A percentile compares a stretch with the other conserved stretches of the same genome.
Evolutionary conservation across 2,113 vertebrate species (phyloP).

Genomic region (Prolemur simus): DNA sequence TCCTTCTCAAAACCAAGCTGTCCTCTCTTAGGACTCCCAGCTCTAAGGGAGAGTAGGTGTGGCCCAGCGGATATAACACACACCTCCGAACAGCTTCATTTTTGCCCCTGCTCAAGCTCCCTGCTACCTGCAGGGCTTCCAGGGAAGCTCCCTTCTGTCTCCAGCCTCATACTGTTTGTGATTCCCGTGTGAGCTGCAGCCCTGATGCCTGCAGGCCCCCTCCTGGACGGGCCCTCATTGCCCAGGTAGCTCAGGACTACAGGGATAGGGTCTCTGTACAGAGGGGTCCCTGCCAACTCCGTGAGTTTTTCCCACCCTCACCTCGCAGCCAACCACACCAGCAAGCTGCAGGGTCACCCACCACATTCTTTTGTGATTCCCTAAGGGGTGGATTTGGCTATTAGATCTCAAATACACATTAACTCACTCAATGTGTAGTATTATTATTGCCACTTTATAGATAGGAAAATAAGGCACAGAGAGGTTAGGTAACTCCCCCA

Average conservation of each 20-base stretch:
- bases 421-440: not conserved
- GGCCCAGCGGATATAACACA: constrained; percentile 49
- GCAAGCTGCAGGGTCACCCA: not conserved
- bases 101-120: constrained; percentile 63
- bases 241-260: not conserved
- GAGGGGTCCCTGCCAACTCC: not conserved
- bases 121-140: constrained; percentile 51
- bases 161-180: constrained; percentile 70
- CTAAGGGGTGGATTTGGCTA: not conserved
- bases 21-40: not conserved
- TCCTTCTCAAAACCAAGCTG: not conserved
- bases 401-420: not conserved
- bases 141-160: constrained; percentile 56
- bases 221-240: not conserved
- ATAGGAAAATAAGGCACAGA: not conserved
- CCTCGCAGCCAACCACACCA: not conserved
- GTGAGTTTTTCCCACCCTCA: not conserved
- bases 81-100: constrained; percentile 41
- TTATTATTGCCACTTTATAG: not conserved
- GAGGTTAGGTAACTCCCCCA: not conserved
- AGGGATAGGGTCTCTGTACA: not conserved
- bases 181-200: constrained; percentile 43
- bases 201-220: not conserved
- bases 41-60: not conserved
- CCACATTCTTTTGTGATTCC: not conserved